These are phyloP conservation scores for Galerucella calmariensis DNA, from an alignment of 2,888 invertebrate genomes.

Conservation along the genomic window DNA sequence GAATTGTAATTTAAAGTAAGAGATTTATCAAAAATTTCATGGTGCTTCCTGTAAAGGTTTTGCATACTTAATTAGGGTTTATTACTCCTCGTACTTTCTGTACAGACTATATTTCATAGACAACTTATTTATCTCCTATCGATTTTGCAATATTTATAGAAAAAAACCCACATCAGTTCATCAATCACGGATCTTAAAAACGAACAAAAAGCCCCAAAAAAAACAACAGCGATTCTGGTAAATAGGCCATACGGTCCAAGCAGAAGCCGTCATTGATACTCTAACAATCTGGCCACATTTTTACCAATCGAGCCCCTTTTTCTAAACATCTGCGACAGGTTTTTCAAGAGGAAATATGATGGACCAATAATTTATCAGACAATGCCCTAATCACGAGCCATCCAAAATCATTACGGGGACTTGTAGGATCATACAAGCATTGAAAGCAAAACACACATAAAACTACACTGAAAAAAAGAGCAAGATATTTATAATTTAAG, in stretches of 20 bases:
- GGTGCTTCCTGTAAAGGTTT: too few relatives aligned
- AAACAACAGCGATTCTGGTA: constrained; percentile 39
- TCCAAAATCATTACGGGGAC: constrained; percentile 56
- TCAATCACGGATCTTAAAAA: constrained; percentile 1
- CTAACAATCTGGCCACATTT: constrained; percentile 63
- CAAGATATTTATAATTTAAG: background rate
- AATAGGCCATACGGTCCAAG: constrained; percentile 41
- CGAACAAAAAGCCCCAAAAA: constrained; percentile 22
- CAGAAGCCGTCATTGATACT: constrained; percentile 43
- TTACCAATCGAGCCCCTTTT: constrained; percentile 56
- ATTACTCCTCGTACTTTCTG: too few relatives aligned
- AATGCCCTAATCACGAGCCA: constrained; percentile 57
- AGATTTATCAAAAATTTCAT: too few relatives aligned
- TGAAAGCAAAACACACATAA: constrained; percentile 2
- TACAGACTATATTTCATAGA: too few relatives aligned
- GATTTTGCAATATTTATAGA: background rate
- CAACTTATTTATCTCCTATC: background rate
- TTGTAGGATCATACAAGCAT: constrained; percentile 21
- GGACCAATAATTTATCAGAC: constrained; percentile 61
- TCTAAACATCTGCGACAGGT: constrained; percentile 64
- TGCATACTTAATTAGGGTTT: too few relatives aligned
- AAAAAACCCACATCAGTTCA: background rate
- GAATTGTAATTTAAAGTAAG: too few relatives aligned
- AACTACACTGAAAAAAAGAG: constrained; percentile 5
- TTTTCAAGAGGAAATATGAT: constrained; percentile 59